phyloP scores from a whole-genome alignment of 2,797 vertebrate genomes.

The Tokudaia tokunoshimensis region DNA sequence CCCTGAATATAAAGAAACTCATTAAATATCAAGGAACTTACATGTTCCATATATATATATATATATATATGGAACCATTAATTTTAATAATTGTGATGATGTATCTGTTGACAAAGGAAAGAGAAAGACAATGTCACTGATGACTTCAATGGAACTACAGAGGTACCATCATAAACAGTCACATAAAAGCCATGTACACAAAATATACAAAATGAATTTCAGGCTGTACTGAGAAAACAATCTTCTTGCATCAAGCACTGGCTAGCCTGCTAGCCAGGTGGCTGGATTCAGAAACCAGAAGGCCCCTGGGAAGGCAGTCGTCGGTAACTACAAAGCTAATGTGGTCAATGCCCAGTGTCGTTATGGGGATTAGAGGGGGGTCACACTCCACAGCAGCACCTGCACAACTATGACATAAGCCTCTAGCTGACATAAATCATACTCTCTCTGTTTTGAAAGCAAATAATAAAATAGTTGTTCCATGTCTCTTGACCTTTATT shows the following conservation, averaged over 20 bases:
- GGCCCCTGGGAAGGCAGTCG: slow-evolving; percentile 72
- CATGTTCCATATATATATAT: neutral
- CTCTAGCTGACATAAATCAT: slow-evolving; percentile 90
- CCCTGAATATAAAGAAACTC: neutral
- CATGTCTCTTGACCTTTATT: slow-evolving; percentile 86
- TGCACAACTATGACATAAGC: slow-evolving; percentile 87
- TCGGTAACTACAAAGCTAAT: slow-evolving; percentile 86
- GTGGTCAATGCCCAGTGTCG: slow-evolving; percentile 79
- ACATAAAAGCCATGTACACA: neutral
- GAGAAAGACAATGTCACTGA: neutral
- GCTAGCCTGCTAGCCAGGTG: slow-evolving; percentile 26
- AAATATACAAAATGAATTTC: slow-evolving; percentile 35
- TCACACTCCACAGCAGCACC: slow-evolving; percentile 88
- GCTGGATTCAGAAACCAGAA: slow-evolving; percentile 61
- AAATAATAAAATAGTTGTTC: slow-evolving; percentile 89
- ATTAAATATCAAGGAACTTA: neutral
- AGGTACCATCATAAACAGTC: neutral
- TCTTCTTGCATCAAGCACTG: neutral
- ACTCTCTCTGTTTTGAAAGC: slow-evolving; percentile 88
- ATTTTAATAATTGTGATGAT: neutral
- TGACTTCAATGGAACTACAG: neutral
- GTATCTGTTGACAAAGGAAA: neutral
- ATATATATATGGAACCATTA: neutral
- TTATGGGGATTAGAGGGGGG: slow-evolving; percentile 87
- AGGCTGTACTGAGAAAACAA: slow-evolving; percentile 51